These are phyloP conservation scores for Acyrthosiphon pisum DNA, from an alignment of 1,140 invertebrate species.

Conservation along the genomic window DNA sequence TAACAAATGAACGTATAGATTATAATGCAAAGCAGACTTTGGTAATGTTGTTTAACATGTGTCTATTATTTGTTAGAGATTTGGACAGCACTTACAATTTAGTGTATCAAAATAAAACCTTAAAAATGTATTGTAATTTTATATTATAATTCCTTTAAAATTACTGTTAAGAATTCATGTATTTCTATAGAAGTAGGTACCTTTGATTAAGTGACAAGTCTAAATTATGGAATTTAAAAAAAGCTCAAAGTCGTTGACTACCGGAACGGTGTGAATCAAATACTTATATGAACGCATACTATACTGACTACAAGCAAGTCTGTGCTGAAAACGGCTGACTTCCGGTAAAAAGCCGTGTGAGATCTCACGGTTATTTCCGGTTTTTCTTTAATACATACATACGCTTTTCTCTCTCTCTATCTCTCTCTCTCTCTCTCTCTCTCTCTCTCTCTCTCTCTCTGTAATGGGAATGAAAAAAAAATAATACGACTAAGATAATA, in stretches of 20 bases:
- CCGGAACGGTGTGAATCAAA: background rate
- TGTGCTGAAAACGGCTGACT: background rate
- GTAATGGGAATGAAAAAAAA: background rate
- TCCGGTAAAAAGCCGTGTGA: background rate
- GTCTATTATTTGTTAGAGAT: background rate
- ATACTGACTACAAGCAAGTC: background rate
- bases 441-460: background rate
- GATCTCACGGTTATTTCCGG: conserved; percentile 32
- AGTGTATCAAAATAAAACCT: background rate
- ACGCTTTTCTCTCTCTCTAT: background rate
- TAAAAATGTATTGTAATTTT: background rate
- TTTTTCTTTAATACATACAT: conserved; percentile 14
- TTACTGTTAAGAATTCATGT: background rate
- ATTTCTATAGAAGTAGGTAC: background rate
- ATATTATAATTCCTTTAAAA: background rate
- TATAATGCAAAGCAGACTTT: background rate
- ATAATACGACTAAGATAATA: conserved; percentile 29
- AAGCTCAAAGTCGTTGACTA: background rate
- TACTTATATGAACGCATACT: background rate
- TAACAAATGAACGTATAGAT: background rate
- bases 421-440: background rate
- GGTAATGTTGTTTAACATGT: background rate
- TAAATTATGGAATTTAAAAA: background rate
- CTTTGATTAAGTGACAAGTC: background rate
- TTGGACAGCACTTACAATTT: background rate